A percentile compares a stretch with the other conserved stretches of the same genome.
phyloP scores from a whole-genome alignment of 2,888 invertebrate species.

The Operophtera brumata region DNA sequence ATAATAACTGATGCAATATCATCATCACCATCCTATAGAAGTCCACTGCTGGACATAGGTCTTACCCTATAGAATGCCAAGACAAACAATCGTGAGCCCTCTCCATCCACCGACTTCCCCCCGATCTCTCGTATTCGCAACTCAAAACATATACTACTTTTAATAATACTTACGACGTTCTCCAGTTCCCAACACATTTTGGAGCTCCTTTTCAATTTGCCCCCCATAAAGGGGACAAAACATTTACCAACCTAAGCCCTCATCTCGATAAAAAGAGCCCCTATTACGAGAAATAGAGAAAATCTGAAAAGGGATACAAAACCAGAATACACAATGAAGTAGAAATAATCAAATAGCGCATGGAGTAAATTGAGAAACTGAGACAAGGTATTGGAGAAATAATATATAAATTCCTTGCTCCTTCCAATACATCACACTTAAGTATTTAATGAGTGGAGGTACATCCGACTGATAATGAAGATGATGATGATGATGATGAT shows the following conservation, averaged over 20 bases:
- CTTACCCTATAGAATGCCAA: too few species aligned
- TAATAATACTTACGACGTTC: too few species aligned
- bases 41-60: neutral
- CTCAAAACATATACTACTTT: too few species aligned
- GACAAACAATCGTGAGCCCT: too few species aligned
- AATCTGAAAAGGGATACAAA: constrained; percentile 37
- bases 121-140: too few species aligned
- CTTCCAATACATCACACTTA: neutral
- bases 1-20: too few species aligned
- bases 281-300: constrained; percentile 35
- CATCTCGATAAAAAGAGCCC: constrained; percentile 34
- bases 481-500: too few species aligned
- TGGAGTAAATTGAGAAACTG: constrained; percentile 48
- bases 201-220: constrained; percentile 20
- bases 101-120: too few species aligned
- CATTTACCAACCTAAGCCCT: constrained; percentile 28
- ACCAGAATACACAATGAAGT: constrained; percentile 44
- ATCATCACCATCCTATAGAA: neutral
- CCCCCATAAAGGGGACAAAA: constrained; percentile 31
- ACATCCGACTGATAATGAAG: too few species aligned
- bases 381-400: constrained; percentile 38
- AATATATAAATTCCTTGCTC: constrained; percentile 37
- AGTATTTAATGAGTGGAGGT: too few species aligned
- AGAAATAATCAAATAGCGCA: constrained; percentile 42
- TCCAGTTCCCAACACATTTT: neutral